These are phyloP conservation scores for Calephelis virginiensis DNA, from an alignment of 1,140 invertebrate genomes.

Conservation along the genomic window DNA sequence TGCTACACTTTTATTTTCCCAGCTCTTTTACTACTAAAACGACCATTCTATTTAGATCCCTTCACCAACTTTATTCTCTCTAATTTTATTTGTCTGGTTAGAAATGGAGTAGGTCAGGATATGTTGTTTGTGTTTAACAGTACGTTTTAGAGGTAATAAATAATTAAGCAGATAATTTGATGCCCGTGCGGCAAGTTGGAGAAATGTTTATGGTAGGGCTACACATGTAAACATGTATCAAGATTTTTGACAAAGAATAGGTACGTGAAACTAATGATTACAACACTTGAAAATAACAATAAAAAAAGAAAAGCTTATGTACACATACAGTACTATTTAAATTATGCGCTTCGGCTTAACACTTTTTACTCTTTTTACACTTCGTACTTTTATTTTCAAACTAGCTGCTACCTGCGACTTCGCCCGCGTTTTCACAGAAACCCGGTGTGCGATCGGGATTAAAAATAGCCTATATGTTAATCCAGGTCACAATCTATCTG, in stretches of 20 bases:
- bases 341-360: too few species aligned
- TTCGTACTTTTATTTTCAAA: too few species aligned
- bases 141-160: conserved; percentile 70
- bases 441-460: too few species aligned
- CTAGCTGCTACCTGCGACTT: too few species aligned
- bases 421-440: too few species aligned
- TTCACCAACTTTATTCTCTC: conserved; percentile 34
- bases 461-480: too few species aligned
- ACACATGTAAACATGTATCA: conserved; percentile 2
- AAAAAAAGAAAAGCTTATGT: too few species aligned
- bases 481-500: too few species aligned
- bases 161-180: conserved; percentile 74
- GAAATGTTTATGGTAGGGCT: conserved; percentile 58
- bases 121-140: conserved; percentile 45
- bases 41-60: conserved; percentile 51
- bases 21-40: conserved; percentile 53
- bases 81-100: conserved; percentile 31
- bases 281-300: too few species aligned
- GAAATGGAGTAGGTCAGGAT: conserved; percentile 43
- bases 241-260: neutral
- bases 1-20: conserved; percentile 57
- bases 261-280: too few species aligned
- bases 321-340: too few species aligned
- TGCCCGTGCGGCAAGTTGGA: conserved; percentile 50
- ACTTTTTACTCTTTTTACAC: too few species aligned